Base-by-base conservation (phyloP, 2,888 invertebrate species). In the Netelia fuscicornis region DNA sequence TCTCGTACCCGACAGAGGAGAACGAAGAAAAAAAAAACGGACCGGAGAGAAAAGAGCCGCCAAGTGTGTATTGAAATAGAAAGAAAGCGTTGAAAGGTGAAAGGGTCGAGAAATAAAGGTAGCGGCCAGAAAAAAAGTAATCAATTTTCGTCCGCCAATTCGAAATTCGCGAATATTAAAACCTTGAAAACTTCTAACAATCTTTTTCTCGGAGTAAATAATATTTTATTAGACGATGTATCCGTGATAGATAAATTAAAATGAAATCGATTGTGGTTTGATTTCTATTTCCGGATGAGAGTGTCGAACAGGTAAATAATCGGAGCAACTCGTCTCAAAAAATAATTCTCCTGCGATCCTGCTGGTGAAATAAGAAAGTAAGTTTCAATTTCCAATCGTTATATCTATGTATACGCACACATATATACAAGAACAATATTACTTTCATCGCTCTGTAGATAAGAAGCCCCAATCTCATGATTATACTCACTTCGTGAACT, bases 401-500 rank as follows among this genome's bases (percentile, higher is more conserved):
- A 62, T 20, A 60, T 68, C n/a, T 60, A 37, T 62, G 17, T 5
- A 30, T 52, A 60, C n/a, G n/a, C 23, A 17, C 23, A 48, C 3
- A 48, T 10, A 48, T 10, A 48, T 48, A 48, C 3, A 54, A 30
- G 17, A n/a, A 20, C 42, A 20, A 54, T 62, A 71, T 65, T 76
- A 70, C 76, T 81, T 70, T 78, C 70, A 37, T 37, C 25, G 54
- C 70, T 70, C 52, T 65, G 65, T 64, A 71, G 70, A 71, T 60
- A 70, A 80, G 52, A 67, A 42, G 44, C 64, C 25, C 54, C 81
- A 68, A 81, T 81, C 71, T 71, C 62, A 67, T 77, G 62, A 74
- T 81, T 81, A 84, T 77, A 48, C 60, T 81, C 72, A 77, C 62
- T 81, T 77, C 58, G 81, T 72, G 54, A 68, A 67, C 58, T 78